These are phyloP conservation scores for Ictalurus punctatus DNA, from an alignment of 2,113 vertebrate species.

Conservation along the genomic window DNA sequence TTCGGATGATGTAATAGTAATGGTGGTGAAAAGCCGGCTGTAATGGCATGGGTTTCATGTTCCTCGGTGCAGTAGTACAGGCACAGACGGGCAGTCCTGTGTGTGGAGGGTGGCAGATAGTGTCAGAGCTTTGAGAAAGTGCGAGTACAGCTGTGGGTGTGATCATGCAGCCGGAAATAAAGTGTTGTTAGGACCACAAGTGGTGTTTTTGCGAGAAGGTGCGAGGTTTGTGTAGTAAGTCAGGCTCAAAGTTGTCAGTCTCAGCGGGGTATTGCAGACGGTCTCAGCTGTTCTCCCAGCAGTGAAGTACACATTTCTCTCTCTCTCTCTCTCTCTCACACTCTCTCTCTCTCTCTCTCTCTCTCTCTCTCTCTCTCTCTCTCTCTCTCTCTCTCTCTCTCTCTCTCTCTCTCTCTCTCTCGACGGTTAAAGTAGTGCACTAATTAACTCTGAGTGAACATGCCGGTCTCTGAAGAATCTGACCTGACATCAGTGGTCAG, in stretches of 20 bases:
- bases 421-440: neutral
- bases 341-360: neutral
- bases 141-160: slow-evolving; percentile 7
- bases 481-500: neutral
- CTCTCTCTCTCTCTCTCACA: neutral
- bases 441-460: slow-evolving; percentile 32
- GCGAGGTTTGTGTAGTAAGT: neutral
- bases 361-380: neutral
- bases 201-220: neutral
- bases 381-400: neutral
- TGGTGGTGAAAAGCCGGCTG: neutral
- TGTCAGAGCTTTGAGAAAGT: neutral
- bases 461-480: neutral
- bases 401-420: neutral
- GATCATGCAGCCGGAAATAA: slow-evolving; percentile 10
- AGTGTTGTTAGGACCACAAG: neutral
- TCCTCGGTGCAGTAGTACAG: slow-evolving; percentile 6
- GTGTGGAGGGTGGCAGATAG: slow-evolving; percentile 1
- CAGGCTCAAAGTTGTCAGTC: neutral
- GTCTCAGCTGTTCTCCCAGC: neutral
- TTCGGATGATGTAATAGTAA: neutral
- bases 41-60: neutral
- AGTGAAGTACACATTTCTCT: neutral
- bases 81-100: neutral
- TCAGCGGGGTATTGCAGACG: neutral